Evolutionary conservation across 1,140 invertebrate species (phyloP).

Genomic region (Scaptomyza montana): DNA sequence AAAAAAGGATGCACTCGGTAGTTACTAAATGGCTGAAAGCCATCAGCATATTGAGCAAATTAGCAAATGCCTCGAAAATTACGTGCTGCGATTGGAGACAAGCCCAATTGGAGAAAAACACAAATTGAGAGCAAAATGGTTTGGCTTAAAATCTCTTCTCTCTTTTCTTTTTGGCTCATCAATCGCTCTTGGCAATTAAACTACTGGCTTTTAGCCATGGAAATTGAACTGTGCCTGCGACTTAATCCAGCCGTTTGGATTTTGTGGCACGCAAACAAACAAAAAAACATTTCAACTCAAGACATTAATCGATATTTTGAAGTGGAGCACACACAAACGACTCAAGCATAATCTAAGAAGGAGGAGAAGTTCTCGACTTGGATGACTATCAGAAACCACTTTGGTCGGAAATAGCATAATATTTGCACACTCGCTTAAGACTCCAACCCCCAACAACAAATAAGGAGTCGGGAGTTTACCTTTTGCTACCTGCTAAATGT

Average conservation of each 20-base stretch:
- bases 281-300: constrained; percentile 38
- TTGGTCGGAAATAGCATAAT: constrained; percentile 67
- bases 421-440: constrained; percentile 56
- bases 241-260: constrained; percentile 54
- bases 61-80: constrained; percentile 37
- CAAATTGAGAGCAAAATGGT: not conserved
- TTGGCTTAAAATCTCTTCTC: constrained; percentile 12
- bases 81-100: constrained; percentile 20
- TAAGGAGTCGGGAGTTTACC: constrained; percentile 6
- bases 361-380: constrained; percentile 23
- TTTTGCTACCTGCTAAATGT: constrained; percentile 49
- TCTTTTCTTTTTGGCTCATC: constrained; percentile 14
- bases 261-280: constrained; percentile 37
- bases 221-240: constrained; percentile 6
- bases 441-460: not conserved
- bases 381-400: constrained; percentile 70
- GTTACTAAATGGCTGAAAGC: constrained; percentile 35
- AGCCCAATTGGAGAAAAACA: not conserved
- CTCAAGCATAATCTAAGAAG: not conserved
- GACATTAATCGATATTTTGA: constrained; percentile 61
- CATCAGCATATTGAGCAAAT: constrained; percentile 50
- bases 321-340: constrained; percentile 32
- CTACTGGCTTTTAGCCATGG: constrained; percentile 15
- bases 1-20: constrained; percentile 33
- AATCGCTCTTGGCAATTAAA: constrained; percentile 30